A percentile compares a stretch with the other conserved stretches of the same genome.
phyloP scores from a whole-genome alignment of 2,113 vertebrate species.

The Hippolais icterina region DNA sequence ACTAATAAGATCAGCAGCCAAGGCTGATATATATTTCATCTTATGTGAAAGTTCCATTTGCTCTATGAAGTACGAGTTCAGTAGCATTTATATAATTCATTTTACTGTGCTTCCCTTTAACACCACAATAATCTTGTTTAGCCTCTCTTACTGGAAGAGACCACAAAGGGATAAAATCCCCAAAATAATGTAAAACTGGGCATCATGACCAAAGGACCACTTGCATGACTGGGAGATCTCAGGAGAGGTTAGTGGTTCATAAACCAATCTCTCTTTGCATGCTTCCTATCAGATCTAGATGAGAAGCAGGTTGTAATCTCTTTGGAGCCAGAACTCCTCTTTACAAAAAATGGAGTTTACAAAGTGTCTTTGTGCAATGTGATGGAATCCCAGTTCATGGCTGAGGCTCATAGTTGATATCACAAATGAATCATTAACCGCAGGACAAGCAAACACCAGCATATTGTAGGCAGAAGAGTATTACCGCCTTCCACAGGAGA shows the following conservation, averaged over 20 bases:
- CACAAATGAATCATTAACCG: background rate
- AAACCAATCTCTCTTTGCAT: background rate
- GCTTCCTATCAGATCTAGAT: background rate
- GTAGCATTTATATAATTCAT: background rate
- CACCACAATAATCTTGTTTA: background rate
- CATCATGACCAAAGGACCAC: background rate
- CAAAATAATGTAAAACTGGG: background rate
- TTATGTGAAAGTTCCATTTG: background rate
- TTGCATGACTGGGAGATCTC: background rate
- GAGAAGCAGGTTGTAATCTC: background rate
- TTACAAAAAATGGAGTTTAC: too few relatives aligned
- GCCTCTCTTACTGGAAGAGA: background rate
- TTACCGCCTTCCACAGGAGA: background rate
- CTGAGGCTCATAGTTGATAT: background rate
- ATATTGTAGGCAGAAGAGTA: background rate
- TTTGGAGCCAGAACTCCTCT: background rate
- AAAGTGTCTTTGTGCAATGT: background rate
- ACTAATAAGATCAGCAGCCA: conserved; percentile 15
- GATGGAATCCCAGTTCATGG: background rate
- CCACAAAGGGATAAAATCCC: background rate
- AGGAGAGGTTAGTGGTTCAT: background rate
- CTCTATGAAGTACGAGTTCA: background rate
- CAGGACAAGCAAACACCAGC: background rate
- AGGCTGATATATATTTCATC: conserved; percentile 17
- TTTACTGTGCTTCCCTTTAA: background rate